Base-by-base conservation (phyloP, 2,113 vertebrate species). In the Anas platyrhynchos region DNA sequence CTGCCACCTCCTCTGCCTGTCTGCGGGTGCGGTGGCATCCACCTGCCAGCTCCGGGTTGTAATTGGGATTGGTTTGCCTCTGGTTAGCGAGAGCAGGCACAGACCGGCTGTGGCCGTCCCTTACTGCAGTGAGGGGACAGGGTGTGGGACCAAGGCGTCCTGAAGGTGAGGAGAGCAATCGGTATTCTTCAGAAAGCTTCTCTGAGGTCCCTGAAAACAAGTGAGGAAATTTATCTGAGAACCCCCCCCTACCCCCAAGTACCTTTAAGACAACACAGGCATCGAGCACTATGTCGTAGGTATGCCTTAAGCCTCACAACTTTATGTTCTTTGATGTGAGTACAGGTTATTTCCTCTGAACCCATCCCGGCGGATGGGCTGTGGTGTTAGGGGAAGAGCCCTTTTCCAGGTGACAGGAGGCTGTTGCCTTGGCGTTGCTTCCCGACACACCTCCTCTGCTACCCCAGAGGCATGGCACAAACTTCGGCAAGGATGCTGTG, bases 401-500 rank as follows among this genome's bases (percentile, higher is more conserved):
- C 2, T 61, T 81, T 78, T 74, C 77, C 68, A 76, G 54, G 15
- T 44, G 48, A 44, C 26, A 7, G 73, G 43, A 88, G 54, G 29
- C 55, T 36, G 4, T 66, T 73, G 48, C 34, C 23, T 73, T 22
- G 0, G 1, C 58, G 81, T 52, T 82, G 16, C 27, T 85, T 71
- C 27, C 50, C 80, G 43, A 8, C 12, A 9, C 36, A 8, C 11
- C 22, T 69, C 23, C 16, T 71, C 18, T 78, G 34, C 72, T 79
- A 9, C 46, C 3, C 0, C 5, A 4, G 20, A 34, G n/a, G 44
- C 61, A 7, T 20, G 16, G 20, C 26, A 2, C 15, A 15, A 15
- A 72, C 26, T 63, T 85, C 11, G 2, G 7, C 3, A 2, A 58
- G 29, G 22, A 6, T 88, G 55, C 44, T 14, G 3, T 11, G 8